Conservation (phyloP, 2,888 invertebrate genomes). For the Zygothrica quintamaculata region DNA sequence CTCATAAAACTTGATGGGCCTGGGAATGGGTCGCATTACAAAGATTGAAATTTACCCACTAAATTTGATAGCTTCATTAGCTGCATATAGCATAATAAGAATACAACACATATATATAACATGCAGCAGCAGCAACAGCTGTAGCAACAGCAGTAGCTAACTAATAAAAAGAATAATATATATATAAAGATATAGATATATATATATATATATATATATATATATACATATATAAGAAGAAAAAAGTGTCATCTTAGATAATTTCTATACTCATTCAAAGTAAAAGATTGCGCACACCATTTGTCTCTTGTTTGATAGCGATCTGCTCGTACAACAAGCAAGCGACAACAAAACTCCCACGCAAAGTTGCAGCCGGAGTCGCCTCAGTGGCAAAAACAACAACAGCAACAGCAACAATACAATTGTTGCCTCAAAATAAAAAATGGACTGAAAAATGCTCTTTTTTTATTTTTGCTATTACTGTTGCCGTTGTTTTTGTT, state of each 20-base stretch:
- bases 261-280: slow-evolving; percentile 66
- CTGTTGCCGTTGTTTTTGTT: slow-evolving; percentile 3
- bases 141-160: slow-evolving; percentile 2
- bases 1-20: slow-evolving; percentile 42
- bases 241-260: slow-evolving; percentile 76
- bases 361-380: slow-evolving; percentile 72
- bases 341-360: slow-evolving; percentile 71
- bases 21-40: slow-evolving; percentile 40
- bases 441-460: slow-evolving; percentile 45
- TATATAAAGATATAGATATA: too few relatives aligned
- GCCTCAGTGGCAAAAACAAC: slow-evolving; percentile 39
- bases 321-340: slow-evolving; percentile 56
- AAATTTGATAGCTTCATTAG: slow-evolving; percentile 68
- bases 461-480: slow-evolving; percentile 35
- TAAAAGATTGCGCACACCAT: slow-evolving; percentile 82
- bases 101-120: neutral
- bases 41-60: slow-evolving; percentile 13
- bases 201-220: too few relatives aligned
- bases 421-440: slow-evolving; percentile 63
- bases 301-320: slow-evolving; percentile 80
- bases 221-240: too few relatives aligned
- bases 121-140: slow-evolving; percentile 23
- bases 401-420: slow-evolving; percentile 52
- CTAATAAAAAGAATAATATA: slow-evolving; percentile 20
- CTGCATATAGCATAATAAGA: slow-evolving; percentile 2